These are phyloP conservation scores for Nibea albiflora DNA, from an alignment of 2,113 vertebrate species.

Conservation along the genomic window DNA sequence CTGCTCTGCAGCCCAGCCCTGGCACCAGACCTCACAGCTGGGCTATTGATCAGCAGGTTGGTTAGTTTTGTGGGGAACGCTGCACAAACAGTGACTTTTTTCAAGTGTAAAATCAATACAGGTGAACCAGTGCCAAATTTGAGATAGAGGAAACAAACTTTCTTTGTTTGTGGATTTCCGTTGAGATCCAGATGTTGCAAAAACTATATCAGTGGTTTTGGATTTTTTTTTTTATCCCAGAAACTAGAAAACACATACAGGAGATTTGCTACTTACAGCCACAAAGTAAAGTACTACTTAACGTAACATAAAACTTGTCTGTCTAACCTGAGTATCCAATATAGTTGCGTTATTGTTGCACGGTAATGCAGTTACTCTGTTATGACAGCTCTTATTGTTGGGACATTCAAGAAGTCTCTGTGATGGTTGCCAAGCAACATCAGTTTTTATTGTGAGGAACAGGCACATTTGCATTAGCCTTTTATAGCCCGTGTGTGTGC, in stretches of 20 bases:
- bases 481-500: conserved; percentile 1
- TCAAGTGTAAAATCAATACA: conserved; percentile 41
- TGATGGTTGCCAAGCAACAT: conserved; percentile 6
- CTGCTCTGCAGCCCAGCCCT: conserved; percentile 51
- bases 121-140: neutral
- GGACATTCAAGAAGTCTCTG: neutral
- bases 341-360: neutral
- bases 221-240: neutral
- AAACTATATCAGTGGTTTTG: conserved; percentile 14
- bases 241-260: neutral
- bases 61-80: conserved; percentile 21
- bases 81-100: conserved; percentile 41
- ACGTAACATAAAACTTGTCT: neutral
- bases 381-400: neutral
- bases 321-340: neutral
- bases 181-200: neutral
- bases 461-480: neutral
- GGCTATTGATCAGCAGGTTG: conserved; percentile 52
- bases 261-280: neutral
- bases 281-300: neutral
- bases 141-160: neutral
- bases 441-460: neutral
- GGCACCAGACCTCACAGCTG: conserved; percentile 60
- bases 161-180: conserved; percentile 3
- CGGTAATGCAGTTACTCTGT: neutral